A percentile compares a stretch with the other conserved stretches of the same genome.
phyloP scores from a whole-genome alignment of 2,113 vertebrate species.

The Mormyrus lacerda region DNA sequence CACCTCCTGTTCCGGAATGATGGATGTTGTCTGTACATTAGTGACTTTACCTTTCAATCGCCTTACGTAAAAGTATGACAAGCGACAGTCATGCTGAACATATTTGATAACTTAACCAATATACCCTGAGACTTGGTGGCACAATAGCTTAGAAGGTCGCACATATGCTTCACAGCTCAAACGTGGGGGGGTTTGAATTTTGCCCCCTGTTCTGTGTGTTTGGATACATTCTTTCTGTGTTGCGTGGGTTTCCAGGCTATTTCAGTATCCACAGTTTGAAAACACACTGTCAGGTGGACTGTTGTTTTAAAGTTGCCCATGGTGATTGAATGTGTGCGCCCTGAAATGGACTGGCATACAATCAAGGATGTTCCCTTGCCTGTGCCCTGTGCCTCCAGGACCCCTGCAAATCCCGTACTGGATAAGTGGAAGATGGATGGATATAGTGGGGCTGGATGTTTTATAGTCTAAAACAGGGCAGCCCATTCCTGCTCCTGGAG shows the following conservation, averaged over 20 bases:
- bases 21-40: background rate
- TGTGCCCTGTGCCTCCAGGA: background rate
- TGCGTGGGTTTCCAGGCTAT: background rate
- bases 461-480: background rate
- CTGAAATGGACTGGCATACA: background rate
- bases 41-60: background rate
- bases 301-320: background rate
- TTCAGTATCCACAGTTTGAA: background rate
- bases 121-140: background rate
- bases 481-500: background rate
- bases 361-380: background rate
- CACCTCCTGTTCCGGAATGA: background rate
- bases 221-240: slow-evolving; percentile 7
- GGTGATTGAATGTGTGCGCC: background rate
- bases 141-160: background rate
- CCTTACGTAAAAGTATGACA: background rate
- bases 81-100: background rate
- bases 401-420: background rate
- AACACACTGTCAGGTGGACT: background rate
- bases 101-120: background rate
- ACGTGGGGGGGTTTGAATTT: background rate
- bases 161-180: background rate
- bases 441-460: background rate
- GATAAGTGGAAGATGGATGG: background rate
- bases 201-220: background rate